Evolutionary conservation across 2,113 vertebrate genomes (phyloP).

Genomic region (Megaptera novaeangliae): DNA sequence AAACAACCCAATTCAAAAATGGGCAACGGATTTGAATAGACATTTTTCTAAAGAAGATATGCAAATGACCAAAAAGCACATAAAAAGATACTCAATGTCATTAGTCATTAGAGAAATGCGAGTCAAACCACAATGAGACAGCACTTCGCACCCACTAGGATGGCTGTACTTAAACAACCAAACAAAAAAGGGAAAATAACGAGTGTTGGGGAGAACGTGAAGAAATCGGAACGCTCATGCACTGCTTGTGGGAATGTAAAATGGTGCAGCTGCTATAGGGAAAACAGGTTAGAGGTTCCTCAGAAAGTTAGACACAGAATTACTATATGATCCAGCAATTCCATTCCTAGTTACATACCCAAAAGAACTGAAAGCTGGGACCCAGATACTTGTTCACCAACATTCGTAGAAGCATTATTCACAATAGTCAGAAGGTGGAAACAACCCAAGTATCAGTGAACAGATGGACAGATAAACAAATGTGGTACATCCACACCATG

Average conservation of each 20-base stretch:
- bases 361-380: background rate
- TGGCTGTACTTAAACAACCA: background rate
- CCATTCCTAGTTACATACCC: background rate
- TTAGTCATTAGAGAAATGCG: background rate
- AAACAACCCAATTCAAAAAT: background rate
- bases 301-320: background rate
- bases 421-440: background rate
- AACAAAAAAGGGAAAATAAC: background rate
- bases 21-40: background rate
- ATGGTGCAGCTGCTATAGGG: background rate
- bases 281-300: background rate
- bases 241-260: rapidly evolving
- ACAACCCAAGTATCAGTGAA: background rate
- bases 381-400: background rate
- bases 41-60: background rate
- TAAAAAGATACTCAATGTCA: background rate
- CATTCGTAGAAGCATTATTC: rapidly evolving
- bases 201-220: background rate
- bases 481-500: background rate
- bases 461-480: background rate
- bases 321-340: background rate
- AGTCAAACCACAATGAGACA: background rate
- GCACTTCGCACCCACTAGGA: background rate
- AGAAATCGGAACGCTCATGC: background rate
- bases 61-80: background rate